Conservation (phyloP, 92 coral and sea anemone species). For the Phenganax stokvisi region DNA sequence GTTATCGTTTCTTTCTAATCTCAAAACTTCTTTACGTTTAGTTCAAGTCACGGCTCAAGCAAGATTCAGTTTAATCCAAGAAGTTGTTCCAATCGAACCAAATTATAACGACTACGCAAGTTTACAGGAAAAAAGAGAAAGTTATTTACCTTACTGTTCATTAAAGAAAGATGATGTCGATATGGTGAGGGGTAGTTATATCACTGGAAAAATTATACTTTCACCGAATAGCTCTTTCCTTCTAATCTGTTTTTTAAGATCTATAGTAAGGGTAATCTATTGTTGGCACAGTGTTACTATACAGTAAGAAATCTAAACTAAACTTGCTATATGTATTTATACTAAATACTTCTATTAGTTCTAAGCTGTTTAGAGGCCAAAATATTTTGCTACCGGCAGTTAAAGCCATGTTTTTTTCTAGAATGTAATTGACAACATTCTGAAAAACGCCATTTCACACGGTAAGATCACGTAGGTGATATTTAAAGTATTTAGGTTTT, state of each 20-base stretch:
- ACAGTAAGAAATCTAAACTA: too few species aligned
- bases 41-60: slow-evolving; percentile 33
- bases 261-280: too few species aligned
- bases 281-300: too few species aligned
- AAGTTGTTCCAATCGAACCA: slow-evolving; percentile 9
- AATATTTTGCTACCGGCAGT: background rate
- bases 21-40: background rate
- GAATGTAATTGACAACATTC: slow-evolving; percentile 27
- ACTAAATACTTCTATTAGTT: too few species aligned
- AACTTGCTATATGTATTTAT: too few species aligned
- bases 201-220: background rate
- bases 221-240: background rate
- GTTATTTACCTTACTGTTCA: slow-evolving; percentile 30
- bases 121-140: slow-evolving; percentile 26
- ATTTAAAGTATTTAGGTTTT: background rate
- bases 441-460: slow-evolving; percentile 22
- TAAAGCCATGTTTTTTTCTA: background rate
- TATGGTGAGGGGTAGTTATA: slow-evolving; percentile 1
- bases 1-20: too few species aligned
- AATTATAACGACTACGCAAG: slow-evolving; percentile 4
- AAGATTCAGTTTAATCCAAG: slow-evolving; percentile 33
- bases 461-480: background rate
- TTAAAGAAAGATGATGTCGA: slow-evolving; percentile 30
- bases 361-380: too few species aligned
- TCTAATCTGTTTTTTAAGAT: too few species aligned